Evolutionary conservation across 2,113 vertebrate species (phyloP), one percentile per base, ranked within the genome.

Genomic region (Cephalopholis sonnerati): DNA sequence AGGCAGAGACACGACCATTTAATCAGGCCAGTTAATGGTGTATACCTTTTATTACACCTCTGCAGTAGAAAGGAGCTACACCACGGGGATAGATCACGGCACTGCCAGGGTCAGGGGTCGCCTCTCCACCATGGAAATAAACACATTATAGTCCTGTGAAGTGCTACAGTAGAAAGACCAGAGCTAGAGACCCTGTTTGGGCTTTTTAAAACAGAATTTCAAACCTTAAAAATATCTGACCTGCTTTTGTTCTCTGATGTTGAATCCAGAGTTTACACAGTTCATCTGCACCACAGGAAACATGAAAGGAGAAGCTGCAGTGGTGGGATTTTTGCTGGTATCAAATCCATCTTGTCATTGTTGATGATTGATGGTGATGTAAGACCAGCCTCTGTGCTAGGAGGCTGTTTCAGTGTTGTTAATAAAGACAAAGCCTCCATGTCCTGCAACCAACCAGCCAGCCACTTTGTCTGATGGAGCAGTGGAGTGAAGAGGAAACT

Each of bases 341-440:
- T 79, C 71, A 73, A 71, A 81, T 80, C 66, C 73, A 61, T 77
- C 55, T 50, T 32, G 71, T 79, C 85, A 62, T 74, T 48, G 85
- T 67, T 67, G 51, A 59, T 71, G 86, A 89, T 82, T 74, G 85
- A 90, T 81, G 67, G 58, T 90, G 91, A 89, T 82, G 86, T 81
- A 83, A 90, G 81, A 81, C 29, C 82, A 46, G 72, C 78, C 55
- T 74, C 41, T 41, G 58, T 63, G 75, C 71, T 51, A 0, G 24
- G 65, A 70, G 77, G 73, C 66, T n/a, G 39, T 80, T 50, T 85
- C 57, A 81, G 20, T 46, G 61, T 74, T 77, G 87, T 84, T 92
- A 90, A 91, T 90, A 86, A 84, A 90, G 90, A 92, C 85, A 92
- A 92, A 91, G 82, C 85, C 79, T 85, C 72, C 79, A 39, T 87